These are phyloP conservation scores for Chelonus formosanus DNA, from an alignment of 2,888 invertebrate genomes.

Conservation along the genomic window DNA sequence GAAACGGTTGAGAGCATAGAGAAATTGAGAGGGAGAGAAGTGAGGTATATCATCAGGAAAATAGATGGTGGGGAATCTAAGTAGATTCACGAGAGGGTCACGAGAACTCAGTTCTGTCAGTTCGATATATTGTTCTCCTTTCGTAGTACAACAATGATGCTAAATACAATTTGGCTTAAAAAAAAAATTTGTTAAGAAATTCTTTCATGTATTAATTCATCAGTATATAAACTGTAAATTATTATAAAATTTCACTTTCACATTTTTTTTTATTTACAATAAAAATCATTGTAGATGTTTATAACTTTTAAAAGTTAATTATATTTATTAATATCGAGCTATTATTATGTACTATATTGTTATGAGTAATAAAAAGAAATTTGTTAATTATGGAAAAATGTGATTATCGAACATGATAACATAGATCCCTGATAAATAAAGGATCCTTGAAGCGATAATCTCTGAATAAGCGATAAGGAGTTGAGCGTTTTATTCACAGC, in stretches of 20 bases:
- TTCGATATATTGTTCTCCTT: conserved; percentile 5
- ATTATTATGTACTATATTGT: not conserved
- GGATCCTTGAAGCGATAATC: not conserved
- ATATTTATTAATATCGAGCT: no score
- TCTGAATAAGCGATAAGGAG: no score
- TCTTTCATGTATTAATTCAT: no score
- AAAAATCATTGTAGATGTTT: no score
- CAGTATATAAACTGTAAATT: no score
- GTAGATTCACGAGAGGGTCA: conserved; percentile 9
- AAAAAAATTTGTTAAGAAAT: not conserved
- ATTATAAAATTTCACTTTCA: no score
- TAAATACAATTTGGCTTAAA: not conserved
- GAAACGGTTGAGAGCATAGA: conserved; percentile 20
- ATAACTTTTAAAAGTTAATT: no score
- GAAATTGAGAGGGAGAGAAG: conserved; percentile 11
- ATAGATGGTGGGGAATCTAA: conserved; percentile 17
- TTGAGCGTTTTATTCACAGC: not conserved
- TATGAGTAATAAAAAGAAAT: not conserved
- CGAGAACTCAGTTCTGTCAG: conserved; percentile 1
- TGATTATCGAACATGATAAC: conserved; percentile 6
- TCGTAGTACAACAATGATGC: not conserved
- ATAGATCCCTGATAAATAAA: conserved; percentile 4
- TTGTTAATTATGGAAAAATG: not conserved
- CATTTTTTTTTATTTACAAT: no score
- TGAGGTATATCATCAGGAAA: not conserved